These are phyloP conservation scores for Schlechtendalia chinensis DNA, from an alignment of 1,140 invertebrate genomes.

Conservation along the genomic window DNA sequence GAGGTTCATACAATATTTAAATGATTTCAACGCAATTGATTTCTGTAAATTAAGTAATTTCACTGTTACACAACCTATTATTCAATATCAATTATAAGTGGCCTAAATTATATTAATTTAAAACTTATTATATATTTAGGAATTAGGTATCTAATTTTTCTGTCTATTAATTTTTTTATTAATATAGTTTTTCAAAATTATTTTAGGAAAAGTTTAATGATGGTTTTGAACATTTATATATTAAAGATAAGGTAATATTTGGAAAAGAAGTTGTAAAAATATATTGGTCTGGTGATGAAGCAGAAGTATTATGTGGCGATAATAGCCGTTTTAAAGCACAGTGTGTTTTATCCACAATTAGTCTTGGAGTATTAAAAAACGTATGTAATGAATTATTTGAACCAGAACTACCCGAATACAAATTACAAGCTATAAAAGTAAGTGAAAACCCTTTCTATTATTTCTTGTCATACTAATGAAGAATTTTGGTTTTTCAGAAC, in stretches of 20 bases:
- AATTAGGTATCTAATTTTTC: too few relatives aligned
- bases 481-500: conserved; percentile 56
- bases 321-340: conserved; percentile 62
- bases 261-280: conserved; percentile 60
- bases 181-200: background rate
- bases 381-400: conserved; percentile 60
- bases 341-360: conserved; percentile 68
- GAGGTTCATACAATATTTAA: background rate
- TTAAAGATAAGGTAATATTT: conserved; percentile 56
- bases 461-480: background rate
- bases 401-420: conserved; percentile 63
- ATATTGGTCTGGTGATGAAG: conserved; percentile 55
- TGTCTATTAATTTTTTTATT: background rate
- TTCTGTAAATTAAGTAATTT: background rate
- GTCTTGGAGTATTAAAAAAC: conserved; percentile 69
- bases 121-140: too few relatives aligned
- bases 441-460: background rate
- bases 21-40: background rate
- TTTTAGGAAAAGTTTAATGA: conserved; percentile 47
- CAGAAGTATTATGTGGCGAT: conserved; percentile 61
- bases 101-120: too few relatives aligned
- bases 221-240: background rate
- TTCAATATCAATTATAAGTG: background rate
- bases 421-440: conserved; percentile 63
- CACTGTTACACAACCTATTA: background rate